Conservation (phyloP, 2,113 vertebrate genomes). For the Plestiodon gilberti region DNA sequence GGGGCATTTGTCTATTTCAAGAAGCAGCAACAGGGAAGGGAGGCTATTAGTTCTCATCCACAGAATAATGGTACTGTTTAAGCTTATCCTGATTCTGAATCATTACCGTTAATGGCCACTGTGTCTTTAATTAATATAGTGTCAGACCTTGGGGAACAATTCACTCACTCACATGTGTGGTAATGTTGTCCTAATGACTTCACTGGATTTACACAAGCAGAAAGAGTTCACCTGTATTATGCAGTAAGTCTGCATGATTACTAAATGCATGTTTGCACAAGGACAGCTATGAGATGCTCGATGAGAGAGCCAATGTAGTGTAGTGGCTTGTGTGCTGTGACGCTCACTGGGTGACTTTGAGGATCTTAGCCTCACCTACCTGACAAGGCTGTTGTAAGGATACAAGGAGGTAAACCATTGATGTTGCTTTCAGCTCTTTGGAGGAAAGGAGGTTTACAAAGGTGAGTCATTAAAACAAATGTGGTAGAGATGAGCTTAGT, state of each 20-base stretch:
- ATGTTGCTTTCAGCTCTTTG: too few relatives aligned
- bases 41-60: conserved; percentile 63
- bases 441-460: too few relatives aligned
- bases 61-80: conserved; percentile 69
- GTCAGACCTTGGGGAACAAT: neutral
- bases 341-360: too few relatives aligned
- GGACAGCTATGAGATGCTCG: neutral
- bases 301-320: too few relatives aligned
- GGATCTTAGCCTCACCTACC: too few relatives aligned
- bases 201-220: neutral
- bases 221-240: neutral
- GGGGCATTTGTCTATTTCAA: conserved; percentile 69
- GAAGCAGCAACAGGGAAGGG: conserved; percentile 63
- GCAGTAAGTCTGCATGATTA: too few relatives aligned
- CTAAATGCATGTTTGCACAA: neutral
- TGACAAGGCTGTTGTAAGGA: too few relatives aligned
- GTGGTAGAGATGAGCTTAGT: too few relatives aligned
- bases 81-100: neutral
- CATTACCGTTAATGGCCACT: neutral
- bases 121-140: conserved; percentile 1
- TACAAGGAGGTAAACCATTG: too few relatives aligned
- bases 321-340: too few relatives aligned
- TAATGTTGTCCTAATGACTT: neutral
- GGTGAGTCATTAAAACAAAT: too few relatives aligned
- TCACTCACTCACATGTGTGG: neutral